A percentile compares a stretch with the other conserved stretches of the same genome.
These are phyloP conservation scores for Erythrolamprus reginae DNA, from an alignment of 2,113 vertebrate species.

Conservation along the genomic window DNA sequence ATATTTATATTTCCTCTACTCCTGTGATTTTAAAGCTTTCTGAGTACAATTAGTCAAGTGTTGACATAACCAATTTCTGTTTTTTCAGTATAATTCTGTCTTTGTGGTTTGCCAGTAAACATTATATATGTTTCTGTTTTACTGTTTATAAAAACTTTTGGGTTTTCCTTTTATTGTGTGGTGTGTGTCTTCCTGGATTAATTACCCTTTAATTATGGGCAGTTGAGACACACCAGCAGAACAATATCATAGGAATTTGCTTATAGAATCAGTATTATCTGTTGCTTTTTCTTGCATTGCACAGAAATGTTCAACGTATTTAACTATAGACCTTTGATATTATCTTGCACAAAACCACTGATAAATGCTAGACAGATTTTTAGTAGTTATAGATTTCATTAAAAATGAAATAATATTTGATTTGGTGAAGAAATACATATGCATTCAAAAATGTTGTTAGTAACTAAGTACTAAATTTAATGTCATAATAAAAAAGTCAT, in stretches of 20 bases:
- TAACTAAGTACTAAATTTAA: neutral
- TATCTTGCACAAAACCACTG: neutral
- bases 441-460: neutral
- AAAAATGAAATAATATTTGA: neutral
- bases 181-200: too few species aligned
- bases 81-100: neutral
- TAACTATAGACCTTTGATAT: neutral
- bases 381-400: neutral
- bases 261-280: neutral
- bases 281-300: neutral
- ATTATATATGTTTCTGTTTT: too few species aligned
- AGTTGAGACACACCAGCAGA: too few species aligned
- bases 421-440: neutral
- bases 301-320: neutral
- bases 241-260: neutral
- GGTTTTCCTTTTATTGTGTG: too few species aligned
- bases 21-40: neutral
- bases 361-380: neutral
- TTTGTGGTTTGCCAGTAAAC: neutral
- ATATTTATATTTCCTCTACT: neutral
- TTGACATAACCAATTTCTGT: neutral
- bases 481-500: neutral
- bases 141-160: too few species aligned
- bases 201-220: too few species aligned
- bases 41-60: neutral